Evolutionary conservation across 2,888 invertebrate genomes (phyloP).

Genomic region (Xestia sexstrigata): DNA sequence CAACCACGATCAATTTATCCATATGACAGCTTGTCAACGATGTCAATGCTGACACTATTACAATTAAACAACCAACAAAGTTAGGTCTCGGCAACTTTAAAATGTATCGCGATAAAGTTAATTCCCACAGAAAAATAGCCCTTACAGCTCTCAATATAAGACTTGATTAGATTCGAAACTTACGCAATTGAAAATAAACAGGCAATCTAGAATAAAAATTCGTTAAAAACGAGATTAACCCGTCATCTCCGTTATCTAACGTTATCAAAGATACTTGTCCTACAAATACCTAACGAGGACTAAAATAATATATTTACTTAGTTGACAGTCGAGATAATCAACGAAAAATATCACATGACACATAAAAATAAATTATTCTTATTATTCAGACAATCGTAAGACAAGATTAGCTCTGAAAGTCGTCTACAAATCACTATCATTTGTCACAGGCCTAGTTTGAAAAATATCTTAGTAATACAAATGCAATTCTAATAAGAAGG

Average conservation of each 20-base stretch:
- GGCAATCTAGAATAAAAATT: constrained; percentile 84
- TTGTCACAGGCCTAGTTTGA: background rate
- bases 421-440: constrained; percentile 10
- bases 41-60: constrained; percentile 88
- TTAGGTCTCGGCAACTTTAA: constrained; percentile 81
- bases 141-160: constrained; percentile 70
- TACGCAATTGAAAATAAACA: constrained; percentile 69
- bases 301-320: constrained; percentile 83
- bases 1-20: constrained; percentile 89
- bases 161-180: constrained; percentile 52
- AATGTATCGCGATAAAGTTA: constrained; percentile 69
- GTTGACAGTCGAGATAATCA: constrained; percentile 82
- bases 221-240: constrained; percentile 89
- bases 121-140: constrained; percentile 71
- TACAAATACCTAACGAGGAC: constrained; percentile 83
- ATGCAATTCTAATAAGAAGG: constrained; percentile 22
- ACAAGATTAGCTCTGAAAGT: constrained; percentile 18
- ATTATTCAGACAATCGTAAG: constrained; percentile 36
- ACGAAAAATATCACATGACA: constrained; percentile 78
- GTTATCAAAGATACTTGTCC: constrained; percentile 83
- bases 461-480: background rate
- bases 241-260: constrained; percentile 88
- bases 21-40: constrained; percentile 87
- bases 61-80: constrained; percentile 89
- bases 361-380: constrained; percentile 66